phyloP scores from a whole-genome alignment of 2,113 vertebrate species.

The Nothoprocta pentlandii region DNA sequence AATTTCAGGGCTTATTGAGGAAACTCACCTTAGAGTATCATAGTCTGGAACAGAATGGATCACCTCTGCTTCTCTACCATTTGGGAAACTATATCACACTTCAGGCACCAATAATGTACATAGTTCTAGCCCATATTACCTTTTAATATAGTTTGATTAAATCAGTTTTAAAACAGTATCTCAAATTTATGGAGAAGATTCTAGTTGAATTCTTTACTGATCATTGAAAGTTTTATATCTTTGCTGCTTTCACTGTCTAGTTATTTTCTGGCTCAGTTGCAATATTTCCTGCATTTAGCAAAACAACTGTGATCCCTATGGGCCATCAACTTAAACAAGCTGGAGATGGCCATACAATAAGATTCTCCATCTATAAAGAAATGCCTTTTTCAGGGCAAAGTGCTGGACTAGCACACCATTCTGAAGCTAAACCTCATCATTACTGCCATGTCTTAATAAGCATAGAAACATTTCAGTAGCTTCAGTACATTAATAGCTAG shows the following conservation, averaged over 20 bases:
- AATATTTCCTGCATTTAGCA: neutral
- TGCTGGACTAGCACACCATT: neutral
- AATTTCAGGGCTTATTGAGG: neutral
- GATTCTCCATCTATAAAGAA: neutral
- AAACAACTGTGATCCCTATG: neutral
- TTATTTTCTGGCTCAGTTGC: neutral
- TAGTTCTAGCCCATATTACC: accelerated
- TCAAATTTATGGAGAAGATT: neutral
- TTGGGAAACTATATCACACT: neutral
- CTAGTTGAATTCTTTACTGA: neutral
- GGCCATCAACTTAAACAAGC: neutral
- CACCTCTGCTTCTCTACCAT: neutral
- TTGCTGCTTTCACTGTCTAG: neutral
- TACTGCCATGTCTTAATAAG: neutral
- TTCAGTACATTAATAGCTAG: neutral
- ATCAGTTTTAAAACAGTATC: neutral
- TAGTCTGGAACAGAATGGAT: neutral
- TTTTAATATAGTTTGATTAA: neutral
- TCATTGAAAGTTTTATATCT: neutral
- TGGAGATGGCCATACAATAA: neutral
- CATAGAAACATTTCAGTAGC: neutral
- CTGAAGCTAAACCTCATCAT: neutral
- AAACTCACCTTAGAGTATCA: neutral
- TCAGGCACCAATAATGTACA: neutral
- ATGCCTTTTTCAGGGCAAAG: neutral